Evolutionary conservation across 2,888 invertebrate genomes (phyloP), one percentile per base, ranked within the genome.

Genomic region (Chironomus tentans): DNA sequence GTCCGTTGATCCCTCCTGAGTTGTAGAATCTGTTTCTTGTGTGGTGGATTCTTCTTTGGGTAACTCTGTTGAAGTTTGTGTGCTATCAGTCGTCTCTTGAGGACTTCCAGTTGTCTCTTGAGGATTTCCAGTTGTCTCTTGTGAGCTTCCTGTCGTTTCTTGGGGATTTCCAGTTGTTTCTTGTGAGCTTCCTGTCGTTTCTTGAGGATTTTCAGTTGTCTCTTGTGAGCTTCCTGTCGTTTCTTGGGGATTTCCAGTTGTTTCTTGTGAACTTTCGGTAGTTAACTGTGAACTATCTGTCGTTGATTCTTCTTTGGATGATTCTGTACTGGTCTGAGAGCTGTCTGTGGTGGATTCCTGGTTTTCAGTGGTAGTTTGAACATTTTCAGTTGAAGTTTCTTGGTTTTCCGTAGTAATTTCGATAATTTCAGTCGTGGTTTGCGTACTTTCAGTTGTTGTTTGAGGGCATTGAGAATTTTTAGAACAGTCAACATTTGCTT

Each of bases 251-350:
- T 1, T 24, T 24, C 0, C n/a, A 18, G 46, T 70, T 7, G 69
- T 70, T n/a, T 12, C 13, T 3, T 12, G 48, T 4, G 13, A 61
- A 68, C n/a, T 50, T 21, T 56, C 62, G 4, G 75, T 69, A 12
- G 77, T 77, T 12, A 75, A 69, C n/a, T 18, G 22, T 13, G 72
- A 21, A 12, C 79, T 10, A 48, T 24, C 48, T 6, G 76, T 72
- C 1, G 38, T 38, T 7, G 38, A 2, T 38, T 38, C 76, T 77
- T 48, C 75, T 56, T 4, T 78, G 78, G 0, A 73, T 71, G 10
- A 77, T 5, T 72, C 46, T 56, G 65, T 76, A 18, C 77, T 77
- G 38, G 78, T 77, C 76, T 12, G 77, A 2, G 65, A 28, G 5
- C 5, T 62, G 7, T 56, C 56, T 15, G 18, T 56, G 4, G 56